Evolutionary conservation across 2,888 invertebrate species (phyloP).

Genomic region (Temnothorax unifasciatus): DNA sequence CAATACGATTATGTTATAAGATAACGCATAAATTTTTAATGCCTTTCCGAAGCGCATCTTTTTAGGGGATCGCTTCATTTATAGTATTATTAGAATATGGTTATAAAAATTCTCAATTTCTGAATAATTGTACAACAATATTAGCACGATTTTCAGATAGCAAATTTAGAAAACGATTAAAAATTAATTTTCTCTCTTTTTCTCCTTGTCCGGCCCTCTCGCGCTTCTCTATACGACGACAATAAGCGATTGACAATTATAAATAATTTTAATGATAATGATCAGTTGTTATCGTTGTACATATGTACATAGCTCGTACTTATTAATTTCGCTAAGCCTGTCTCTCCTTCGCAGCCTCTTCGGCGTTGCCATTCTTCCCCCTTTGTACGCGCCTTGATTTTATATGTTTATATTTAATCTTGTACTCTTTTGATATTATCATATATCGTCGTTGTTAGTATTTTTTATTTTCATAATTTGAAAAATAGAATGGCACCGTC

Average conservation of each 20-base stretch:
- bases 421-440: conserved; percentile 56
- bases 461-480: conserved; percentile 30
- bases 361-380: conserved; percentile 51
- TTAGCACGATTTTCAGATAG: not conserved
- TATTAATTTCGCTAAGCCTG: conserved; percentile 85
- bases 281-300: conserved; percentile 84
- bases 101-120: not conserved
- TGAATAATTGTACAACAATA: not conserved
- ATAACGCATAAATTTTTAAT: conserved; percentile 1
- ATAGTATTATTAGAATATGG: not conserved
- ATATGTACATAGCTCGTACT: conserved; percentile 86
- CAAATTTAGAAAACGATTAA: conserved; percentile 15
- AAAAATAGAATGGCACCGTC: conserved; percentile 24
- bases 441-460: not conserved
- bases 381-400: conserved; percentile 44
- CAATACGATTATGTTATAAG: not conserved
- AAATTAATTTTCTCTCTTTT: conserved; percentile 38
- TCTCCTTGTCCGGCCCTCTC: conserved; percentile 26
- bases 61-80: not conserved
- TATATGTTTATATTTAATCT: conserved; percentile 65
- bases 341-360: conserved; percentile 61
- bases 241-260: conserved; percentile 79
- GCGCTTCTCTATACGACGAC: conserved; percentile 64
- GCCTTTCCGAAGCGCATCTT: not conserved
- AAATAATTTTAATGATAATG: conserved; percentile 81